A percentile compares a stretch with the other conserved stretches of the same genome.
These are phyloP conservation scores for Periophthalmodon schlosseri DNA, from an alignment of 2,113 vertebrate genomes.

Conservation along the genomic window DNA sequence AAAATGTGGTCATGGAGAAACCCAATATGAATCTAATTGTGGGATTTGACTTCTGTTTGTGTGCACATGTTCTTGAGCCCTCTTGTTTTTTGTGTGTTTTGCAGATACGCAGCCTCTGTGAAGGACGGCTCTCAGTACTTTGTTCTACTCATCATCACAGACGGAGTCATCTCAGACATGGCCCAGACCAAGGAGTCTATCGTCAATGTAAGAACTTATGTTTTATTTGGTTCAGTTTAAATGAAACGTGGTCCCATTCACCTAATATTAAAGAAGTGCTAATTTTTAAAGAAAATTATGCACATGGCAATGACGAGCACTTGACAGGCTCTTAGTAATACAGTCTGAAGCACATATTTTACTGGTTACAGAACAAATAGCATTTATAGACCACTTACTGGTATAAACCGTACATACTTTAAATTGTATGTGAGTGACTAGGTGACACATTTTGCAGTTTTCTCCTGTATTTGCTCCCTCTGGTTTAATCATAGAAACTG, in stretches of 20 bases:
- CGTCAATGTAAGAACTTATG: constrained; percentile 83
- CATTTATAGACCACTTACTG: neutral
- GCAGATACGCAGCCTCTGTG: constrained; percentile 89
- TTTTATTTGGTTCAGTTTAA: neutral
- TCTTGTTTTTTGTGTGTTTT: constrained; percentile 16
- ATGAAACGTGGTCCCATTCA: neutral
- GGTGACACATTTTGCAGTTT: neutral
- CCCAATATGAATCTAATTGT: neutral
- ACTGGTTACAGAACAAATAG: neutral
- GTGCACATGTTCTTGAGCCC: neutral
- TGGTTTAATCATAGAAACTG: neutral
- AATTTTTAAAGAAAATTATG: neutral
- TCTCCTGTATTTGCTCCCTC: neutral
- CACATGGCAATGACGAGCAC: neutral
- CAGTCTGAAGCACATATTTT: neutral
- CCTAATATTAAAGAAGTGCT: neutral
- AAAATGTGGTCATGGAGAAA: no score
- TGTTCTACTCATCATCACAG: constrained; percentile 93
- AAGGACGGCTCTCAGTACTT: constrained; percentile 98
- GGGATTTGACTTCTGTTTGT: neutral
- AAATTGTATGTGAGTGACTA: neutral
- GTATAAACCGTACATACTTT: neutral
- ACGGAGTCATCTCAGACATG: constrained; percentile 97
- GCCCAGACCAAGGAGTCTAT: constrained; percentile 96
- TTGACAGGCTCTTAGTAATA: no score